phyloP scores from a whole-genome alignment of 2,888 invertebrate species.

The Chloromyia formosa region DNA sequence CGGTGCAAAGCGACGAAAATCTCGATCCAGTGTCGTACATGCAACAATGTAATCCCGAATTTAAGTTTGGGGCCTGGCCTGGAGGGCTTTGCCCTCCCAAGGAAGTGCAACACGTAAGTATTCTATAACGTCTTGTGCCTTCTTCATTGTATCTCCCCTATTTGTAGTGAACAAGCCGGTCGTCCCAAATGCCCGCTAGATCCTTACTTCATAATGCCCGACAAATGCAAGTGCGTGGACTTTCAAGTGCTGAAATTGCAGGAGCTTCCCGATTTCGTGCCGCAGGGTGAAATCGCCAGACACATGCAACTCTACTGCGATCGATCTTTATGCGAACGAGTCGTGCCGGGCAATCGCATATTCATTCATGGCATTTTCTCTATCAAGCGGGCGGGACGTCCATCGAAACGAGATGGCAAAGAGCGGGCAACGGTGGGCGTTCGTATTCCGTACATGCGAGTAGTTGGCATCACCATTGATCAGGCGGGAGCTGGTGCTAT shows the following conservation, averaged over 20 bases:
- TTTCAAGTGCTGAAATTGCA: conserved; percentile 98
- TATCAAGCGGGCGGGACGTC: conserved; percentile 82
- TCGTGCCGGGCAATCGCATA: conserved; percentile 96
- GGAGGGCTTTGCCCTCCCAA: conserved; percentile 94
- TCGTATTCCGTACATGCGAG: conserved; percentile 91
- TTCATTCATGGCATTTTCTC: conserved; percentile 94
- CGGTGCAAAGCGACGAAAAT: conserved; percentile 95
- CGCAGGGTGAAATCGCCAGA: conserved; percentile 96
- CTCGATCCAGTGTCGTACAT: conserved; percentile 94
- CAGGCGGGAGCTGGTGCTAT: conserved; percentile 78
- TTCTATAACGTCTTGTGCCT: not conserved
- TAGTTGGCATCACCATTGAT: conserved; percentile 90
- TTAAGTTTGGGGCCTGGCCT: conserved; percentile 92
- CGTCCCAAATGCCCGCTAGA: conserved; percentile 94
- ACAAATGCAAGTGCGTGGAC: conserved; percentile 97
- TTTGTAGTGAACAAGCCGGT: conserved; percentile 86
- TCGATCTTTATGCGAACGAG: conserved; percentile 88
- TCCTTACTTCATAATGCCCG: conserved; percentile 97
- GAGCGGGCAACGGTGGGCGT: conserved; percentile 90
- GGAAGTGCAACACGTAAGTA: conserved; percentile 90
- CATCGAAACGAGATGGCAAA: conserved; percentile 73
- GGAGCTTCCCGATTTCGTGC: conserved; percentile 90
- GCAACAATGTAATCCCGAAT: conserved; percentile 88
- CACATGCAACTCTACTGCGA: conserved; percentile 96
- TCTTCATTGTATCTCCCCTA: not conserved